Conservation (phyloP, 2,797 vertebrate species). For the Loris lydekkerianus region DNA sequence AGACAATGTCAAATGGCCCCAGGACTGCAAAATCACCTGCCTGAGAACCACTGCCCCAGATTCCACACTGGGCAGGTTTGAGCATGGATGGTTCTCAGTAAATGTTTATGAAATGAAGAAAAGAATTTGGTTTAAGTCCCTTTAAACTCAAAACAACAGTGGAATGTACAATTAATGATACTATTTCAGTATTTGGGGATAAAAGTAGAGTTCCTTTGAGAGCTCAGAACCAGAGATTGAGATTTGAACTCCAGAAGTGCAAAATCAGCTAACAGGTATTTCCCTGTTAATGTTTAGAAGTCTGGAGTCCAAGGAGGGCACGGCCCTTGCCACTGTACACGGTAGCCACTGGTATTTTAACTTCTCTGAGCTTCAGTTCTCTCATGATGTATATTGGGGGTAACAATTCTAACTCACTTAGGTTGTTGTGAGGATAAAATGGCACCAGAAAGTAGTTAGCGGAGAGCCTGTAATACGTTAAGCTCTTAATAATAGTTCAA, state of each 20-base stretch:
- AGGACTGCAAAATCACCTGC: background rate
- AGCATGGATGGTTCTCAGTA: background rate
- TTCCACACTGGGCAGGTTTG: background rate
- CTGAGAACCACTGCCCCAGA: background rate
- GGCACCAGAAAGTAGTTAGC: background rate
- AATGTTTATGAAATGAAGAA: slow-evolving; percentile 18
- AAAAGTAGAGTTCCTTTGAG: slow-evolving; percentile 15
- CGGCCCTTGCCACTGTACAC: background rate
- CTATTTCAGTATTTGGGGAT: slow-evolving; percentile 38
- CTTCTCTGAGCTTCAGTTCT: background rate
- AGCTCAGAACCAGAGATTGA: slow-evolving; percentile 24
- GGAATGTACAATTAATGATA: background rate
- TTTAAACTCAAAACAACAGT: background rate
- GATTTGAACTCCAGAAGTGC: background rate
- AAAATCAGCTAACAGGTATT: background rate
- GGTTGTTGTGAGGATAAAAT: background rate
- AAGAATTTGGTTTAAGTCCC: background rate
- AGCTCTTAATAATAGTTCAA: slow-evolving; percentile 26
- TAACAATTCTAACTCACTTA: background rate
- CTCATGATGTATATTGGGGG: slow-evolving; percentile 2
- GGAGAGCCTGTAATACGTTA: slow-evolving; percentile 14
- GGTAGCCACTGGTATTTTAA: background rate
- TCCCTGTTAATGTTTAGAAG: background rate
- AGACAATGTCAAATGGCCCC: background rate
- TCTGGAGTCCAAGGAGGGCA: background rate